Base-by-base conservation (phyloP, 2,113 vertebrate genomes). In the Mesocricetus auratus region DNA sequence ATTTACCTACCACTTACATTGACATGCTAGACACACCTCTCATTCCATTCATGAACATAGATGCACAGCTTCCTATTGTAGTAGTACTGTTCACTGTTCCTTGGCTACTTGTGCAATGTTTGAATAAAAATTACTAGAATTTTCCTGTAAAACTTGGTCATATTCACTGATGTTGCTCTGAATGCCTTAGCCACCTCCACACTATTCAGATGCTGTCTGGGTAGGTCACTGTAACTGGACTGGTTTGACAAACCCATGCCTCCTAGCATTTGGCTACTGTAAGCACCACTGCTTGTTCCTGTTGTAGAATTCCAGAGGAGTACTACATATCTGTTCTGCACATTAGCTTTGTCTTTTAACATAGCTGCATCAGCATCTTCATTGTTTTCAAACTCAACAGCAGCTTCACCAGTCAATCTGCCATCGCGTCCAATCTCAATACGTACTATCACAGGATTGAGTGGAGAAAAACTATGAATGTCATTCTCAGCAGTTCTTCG, bases 291-390 rank as follows among this genome's bases (percentile, higher is more conserved):
- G 97, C 98, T 99, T 96, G 99, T 99, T 98, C 99, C 99, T 98
- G 99, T 99, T 98, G 99, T 99, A 89, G 99, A 99, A 98, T 99
- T 99, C 97, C 99, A 98, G 98, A 99, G 99, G 98, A 99, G 99
- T 95, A 99, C 99, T 97, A 99, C 99, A 56, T 71, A 71, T 71
- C 31, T 68, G 45, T 24, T 26, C 10, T 15, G 21, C 7, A 11
- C n/a, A 11, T 58, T 58, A 24, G 19, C 50, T 58, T 58, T 58
- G 53, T n/a, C 79, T 58, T 39, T 56, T n/a, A 16, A 39, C 21
- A 2, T 1, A 39, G 36, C 11, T 2, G 11, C 79, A 39, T 26
- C 36, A 8, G 53, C 79, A 60, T 4, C 36, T 39, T 82, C 79
- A 60, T 73, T 7, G 3, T 24, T 60, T 60, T 56, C 53, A 60